Conservation (phyloP, 2,113 vertebrate species). For the Pantherophis guttatus region DNA sequence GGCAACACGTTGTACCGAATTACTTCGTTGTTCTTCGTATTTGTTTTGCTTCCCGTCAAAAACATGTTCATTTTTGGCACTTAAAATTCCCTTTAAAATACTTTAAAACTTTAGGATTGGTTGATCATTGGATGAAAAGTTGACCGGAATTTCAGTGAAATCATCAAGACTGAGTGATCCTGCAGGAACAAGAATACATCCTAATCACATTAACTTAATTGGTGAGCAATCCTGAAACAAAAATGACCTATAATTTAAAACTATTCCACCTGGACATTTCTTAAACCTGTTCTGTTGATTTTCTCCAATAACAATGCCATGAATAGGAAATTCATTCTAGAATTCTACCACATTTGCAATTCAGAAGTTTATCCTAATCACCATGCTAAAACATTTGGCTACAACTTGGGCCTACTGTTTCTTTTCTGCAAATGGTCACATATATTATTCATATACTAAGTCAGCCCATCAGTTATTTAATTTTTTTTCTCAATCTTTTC, state of each 20-base stretch:
- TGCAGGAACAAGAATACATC: not conserved
- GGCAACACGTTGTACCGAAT: constrained; percentile 45
- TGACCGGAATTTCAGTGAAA: not conserved
- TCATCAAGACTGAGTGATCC: not conserved
- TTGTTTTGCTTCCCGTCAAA: constrained; percentile 32
- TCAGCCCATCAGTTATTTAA: not conserved
- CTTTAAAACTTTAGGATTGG: not conserved
- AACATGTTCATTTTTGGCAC: not conserved
- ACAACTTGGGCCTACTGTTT: not conserved
- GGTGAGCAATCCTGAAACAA: not conserved
- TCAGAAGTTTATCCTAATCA: not conserved
- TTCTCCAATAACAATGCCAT: not conserved
- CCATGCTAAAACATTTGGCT: not conserved
- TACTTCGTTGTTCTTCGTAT: not conserved
- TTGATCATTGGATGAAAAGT: not conserved
- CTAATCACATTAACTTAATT: not conserved
- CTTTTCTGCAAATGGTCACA: not conserved
- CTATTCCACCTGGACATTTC: not conserved
- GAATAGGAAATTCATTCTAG: not conserved
- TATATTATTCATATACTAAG: not conserved
- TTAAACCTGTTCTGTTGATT: not conserved
- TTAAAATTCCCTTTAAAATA: not conserved
- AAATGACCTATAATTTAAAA: not conserved
- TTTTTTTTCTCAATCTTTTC: not conserved
- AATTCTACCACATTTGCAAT: not conserved